Evolutionary conservation across 2,113 vertebrate species (phyloP).

Genomic region (Notarius quadriscutis): DNA sequence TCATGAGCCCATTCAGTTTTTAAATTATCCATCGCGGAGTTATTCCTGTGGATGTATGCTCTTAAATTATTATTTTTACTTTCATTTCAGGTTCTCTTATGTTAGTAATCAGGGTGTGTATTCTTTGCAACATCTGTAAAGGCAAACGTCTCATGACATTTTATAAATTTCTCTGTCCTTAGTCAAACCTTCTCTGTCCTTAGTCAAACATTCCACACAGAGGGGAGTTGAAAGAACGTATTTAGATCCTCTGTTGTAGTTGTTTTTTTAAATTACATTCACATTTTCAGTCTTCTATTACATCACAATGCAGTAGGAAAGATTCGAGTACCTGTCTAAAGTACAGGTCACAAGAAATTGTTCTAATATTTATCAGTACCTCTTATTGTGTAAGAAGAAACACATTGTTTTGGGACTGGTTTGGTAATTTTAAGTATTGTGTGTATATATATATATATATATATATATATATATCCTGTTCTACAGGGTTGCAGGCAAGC

Average conservation of each 20-base stretch:
- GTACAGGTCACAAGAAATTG: neutral
- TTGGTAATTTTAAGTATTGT: neutral
- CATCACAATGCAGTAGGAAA: neutral
- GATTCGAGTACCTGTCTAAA: neutral
- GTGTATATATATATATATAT: too few relatives aligned
- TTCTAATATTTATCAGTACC: neutral
- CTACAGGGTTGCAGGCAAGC: too few relatives aligned
- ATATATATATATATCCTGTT: too few relatives aligned
- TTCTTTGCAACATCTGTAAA: neutral
- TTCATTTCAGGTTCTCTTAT: conserved; percentile 9
- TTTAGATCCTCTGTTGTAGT: neutral
- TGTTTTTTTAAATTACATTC: neutral
- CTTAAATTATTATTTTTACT: conserved; percentile 31
- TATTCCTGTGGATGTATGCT: conserved; percentile 14
- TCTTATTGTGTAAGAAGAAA: neutral
- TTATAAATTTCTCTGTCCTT: neutral
- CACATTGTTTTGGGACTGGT: neutral
- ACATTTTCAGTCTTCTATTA: conserved; percentile 1
- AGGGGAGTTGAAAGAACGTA: neutral
- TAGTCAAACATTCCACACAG: neutral
- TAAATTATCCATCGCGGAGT: neutral
- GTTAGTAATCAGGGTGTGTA: conserved; percentile 17
- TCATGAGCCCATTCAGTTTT: conserved; percentile 30
- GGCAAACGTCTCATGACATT: neutral
- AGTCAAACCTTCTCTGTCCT: neutral